Base-by-base conservation (phyloP, 2,797 vertebrate species). In the Champsocephalus gunnari region DNA sequence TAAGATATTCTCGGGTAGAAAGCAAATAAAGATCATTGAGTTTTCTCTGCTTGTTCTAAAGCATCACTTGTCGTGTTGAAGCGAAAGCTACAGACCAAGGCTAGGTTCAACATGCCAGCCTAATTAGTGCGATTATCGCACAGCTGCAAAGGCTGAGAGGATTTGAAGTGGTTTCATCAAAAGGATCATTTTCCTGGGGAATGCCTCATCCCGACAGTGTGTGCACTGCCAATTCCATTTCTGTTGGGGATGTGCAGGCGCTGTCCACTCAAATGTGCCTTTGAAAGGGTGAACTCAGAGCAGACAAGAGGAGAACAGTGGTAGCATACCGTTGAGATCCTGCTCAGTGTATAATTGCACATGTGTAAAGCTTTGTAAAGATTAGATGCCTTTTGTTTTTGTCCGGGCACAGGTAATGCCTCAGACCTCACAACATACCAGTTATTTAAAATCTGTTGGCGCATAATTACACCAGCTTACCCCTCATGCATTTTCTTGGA, bases 61-160 rank as follows among this genome's bases (percentile, higher is more conserved):
- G 45, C 16, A 6, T 13, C 34, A 41, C 57, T 55, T 60, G 49
- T 44, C 56, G 78, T 73, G 71, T 67, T 64, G 57, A 84, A 79
- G 78, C 41, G 38, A 72, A 64, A 51, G 68, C 71, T 75, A 66
- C 28, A 65, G 81, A 71, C 66, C 3, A 21, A 48, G 72, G 66
- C 73, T 66, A 48, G 65, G 90, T 93, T 94, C 92, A 91, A 95
- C 93, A 86, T 88, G 93, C 94, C 92, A 86, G 93, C 95, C 96
- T 97, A 97, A 98, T 98, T 97, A 98, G 96, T 95, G 89, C 95
- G 95, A 97, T 98, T 97, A 97, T 94, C 93, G 92, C 87, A 80
- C 96, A 95, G 96, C 95, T 96, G 95, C 93, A 82, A 94, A 94
- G 93, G 93, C 94, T 93, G 89, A 96, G 95, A 94, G 93, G 95